Conservation (phyloP, 2,797 vertebrate genomes). For the Avahi laniger region DNA sequence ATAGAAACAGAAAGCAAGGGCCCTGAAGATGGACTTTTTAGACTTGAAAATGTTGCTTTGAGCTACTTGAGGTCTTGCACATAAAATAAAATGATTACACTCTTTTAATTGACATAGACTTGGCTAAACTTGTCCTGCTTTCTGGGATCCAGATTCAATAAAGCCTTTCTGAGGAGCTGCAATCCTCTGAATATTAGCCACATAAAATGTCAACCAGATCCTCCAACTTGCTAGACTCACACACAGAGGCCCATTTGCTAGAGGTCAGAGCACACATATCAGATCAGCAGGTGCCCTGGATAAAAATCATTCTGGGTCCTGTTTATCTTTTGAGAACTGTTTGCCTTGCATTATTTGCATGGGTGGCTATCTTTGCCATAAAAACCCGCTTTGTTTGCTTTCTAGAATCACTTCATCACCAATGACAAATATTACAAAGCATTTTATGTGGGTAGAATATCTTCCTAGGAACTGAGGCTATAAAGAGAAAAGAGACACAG, state of each 20-base stretch:
- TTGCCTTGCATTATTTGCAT: slow-evolving; percentile 73
- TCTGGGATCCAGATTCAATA: slow-evolving; percentile 55
- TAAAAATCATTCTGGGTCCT: slow-evolving; percentile 41
- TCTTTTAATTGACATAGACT: slow-evolving; percentile 66
- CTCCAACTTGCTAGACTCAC: slow-evolving; percentile 1
- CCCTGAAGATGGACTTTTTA: slow-evolving; percentile 4
- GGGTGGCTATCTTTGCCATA: slow-evolving; percentile 62
- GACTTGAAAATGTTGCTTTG: slow-evolving; percentile 43
- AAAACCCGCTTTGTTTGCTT: slow-evolving; percentile 67
- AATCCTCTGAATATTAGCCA: slow-evolving; percentile 46
- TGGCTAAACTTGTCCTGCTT: slow-evolving; percentile 50
- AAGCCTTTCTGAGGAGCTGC: slow-evolving; percentile 37
- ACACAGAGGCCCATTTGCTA: slow-evolving; percentile 39
- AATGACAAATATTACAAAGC: slow-evolving; percentile 54
- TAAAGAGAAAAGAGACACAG: slow-evolving; percentile 33
- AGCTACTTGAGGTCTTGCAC: slow-evolving; percentile 27
- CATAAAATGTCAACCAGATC: slow-evolving; percentile 47
- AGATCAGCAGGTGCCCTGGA: not conserved
- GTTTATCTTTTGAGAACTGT: slow-evolving; percentile 61
- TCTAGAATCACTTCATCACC: slow-evolving; percentile 65
- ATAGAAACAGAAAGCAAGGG: slow-evolving; percentile 43
- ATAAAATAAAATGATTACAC: slow-evolving; percentile 62
- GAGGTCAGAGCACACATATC: slow-evolving; percentile 45
- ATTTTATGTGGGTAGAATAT: slow-evolving; percentile 48
- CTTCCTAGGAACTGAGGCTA: not conserved